phyloP scores from a whole-genome alignment of 2,888 invertebrate species.

The Ennomos erosarius region DNA sequence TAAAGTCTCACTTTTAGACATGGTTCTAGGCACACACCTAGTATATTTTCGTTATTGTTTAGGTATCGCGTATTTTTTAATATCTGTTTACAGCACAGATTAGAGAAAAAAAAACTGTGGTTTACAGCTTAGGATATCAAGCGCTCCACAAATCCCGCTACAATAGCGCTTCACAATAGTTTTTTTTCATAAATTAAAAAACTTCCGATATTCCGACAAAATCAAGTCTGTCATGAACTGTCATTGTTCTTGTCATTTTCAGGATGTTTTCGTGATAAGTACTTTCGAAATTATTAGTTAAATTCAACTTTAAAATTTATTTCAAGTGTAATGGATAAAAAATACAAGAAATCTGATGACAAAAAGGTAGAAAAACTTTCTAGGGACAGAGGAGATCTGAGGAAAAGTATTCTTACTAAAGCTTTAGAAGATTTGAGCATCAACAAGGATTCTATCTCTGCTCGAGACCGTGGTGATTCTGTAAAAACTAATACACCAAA shows the following conservation, averaged over 20 bases:
- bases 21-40: no score
- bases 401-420: constrained; percentile 16
- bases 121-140: no score
- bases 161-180: no score
- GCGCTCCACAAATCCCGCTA: no score
- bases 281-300: constrained; percentile 23
- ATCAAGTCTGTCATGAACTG: constrained; percentile 20
- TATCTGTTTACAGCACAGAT: no score
- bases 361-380: constrained; percentile 38
- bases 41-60: no score
- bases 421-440: constrained; percentile 14
- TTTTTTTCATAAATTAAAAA: background rate
- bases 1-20: no score
- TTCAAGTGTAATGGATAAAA: constrained; percentile 40
- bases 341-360: constrained; percentile 27
- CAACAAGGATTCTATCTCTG: constrained; percentile 30
- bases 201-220: background rate
- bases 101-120: no score
- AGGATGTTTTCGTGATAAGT: constrained; percentile 35
- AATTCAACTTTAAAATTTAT: constrained; percentile 21
- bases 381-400: constrained; percentile 46
- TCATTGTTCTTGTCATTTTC: constrained; percentile 8
- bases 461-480: constrained; percentile 51
- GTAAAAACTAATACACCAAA: constrained; percentile 9
- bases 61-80: no score